These are phyloP conservation scores for Marmota flaviventris DNA, from an alignment of 2,113 vertebrate species.

Conservation along the genomic window DNA sequence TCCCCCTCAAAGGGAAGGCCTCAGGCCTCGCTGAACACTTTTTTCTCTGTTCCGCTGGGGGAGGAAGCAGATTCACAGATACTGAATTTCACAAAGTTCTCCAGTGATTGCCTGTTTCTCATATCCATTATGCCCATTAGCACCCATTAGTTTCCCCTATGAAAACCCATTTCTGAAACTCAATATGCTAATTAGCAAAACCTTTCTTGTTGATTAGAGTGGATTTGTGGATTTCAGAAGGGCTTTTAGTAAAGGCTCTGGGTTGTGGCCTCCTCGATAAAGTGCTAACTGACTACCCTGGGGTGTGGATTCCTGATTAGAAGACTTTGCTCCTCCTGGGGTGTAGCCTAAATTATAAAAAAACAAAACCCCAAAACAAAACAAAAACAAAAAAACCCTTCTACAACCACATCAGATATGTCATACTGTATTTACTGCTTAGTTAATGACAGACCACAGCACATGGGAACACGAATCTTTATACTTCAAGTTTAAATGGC, in stretches of 20 bases:
- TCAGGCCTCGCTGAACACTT: neutral
- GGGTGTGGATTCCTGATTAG: slow-evolving; percentile 67
- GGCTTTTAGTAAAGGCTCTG: slow-evolving; percentile 73
- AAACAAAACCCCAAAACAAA: neutral
- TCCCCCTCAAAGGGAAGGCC: neutral
- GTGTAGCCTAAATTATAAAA: neutral
- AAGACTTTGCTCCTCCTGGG: neutral
- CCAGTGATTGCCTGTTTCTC: slow-evolving; percentile 69
- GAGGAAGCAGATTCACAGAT: neutral
- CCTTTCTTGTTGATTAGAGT: slow-evolving; percentile 76
- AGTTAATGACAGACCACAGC: neutral
- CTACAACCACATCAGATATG: neutral
- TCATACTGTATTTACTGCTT: slow-evolving; percentile 9
- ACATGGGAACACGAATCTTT: neutral
- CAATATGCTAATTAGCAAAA: slow-evolving; percentile 78
- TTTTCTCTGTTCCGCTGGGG: neutral
- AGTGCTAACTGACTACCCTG: slow-evolving; percentile 26
- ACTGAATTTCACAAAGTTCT: slow-evolving; percentile 42
- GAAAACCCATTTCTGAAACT: slow-evolving; percentile 79
- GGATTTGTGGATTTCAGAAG: slow-evolving; percentile 55
- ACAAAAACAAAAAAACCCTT: too few relatives aligned
- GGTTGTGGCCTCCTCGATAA: slow-evolving; percentile 62
- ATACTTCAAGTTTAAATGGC: neutral
- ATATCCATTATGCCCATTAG: slow-evolving; percentile 75
- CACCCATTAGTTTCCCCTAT: slow-evolving; percentile 77